Base-by-base conservation (phyloP, 2,113 vertebrate genomes). In the Macroglossus sobrinus region DNA sequence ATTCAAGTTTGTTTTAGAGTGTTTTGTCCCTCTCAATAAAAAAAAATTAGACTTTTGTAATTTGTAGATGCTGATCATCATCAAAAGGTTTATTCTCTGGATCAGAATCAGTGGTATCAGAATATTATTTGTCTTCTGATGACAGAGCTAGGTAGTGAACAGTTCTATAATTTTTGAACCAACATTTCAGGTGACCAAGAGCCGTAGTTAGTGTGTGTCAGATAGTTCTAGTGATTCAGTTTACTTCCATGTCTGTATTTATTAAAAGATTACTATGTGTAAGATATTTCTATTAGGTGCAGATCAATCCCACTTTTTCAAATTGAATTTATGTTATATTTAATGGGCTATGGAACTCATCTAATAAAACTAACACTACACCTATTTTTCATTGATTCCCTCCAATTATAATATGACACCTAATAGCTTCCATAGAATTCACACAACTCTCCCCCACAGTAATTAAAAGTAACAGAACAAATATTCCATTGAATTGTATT, bases 61-160 rank as follows among this genome's bases (percentile, higher is more conserved):
- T 99, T 98, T 99, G 99, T 55, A 99, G 99, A 98, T 99, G 99
- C 98, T 99, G 99, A 99, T 99, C 99, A 99, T 99, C 99, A 99
- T 99, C 99, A 98, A 99, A 99, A 98, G 99, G 99, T 99, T 99
- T 99, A 97, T 99, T 99, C 99, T 99, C 99, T 98, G 99, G 99
- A 98, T 99, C 99, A 99, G 99, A 99, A 99, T 99, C 99, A 99
- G 99, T 99, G 99, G 99, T 99, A 99, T 99, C 99, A 98, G 99
- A 99, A 97, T 99, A 99, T 99, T 50, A 50, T 50, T 50, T 50
- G 15, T 85, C 61, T 85, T 91, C 30, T 55, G 82, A 78, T 85
- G 61, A 61, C 4, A 79, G 21, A 64, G 11, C 26, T 76, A 66
- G n/a, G 5, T 71, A 59, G 12, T 57, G 82, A 89, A 68, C 6